phyloP scores from a whole-genome alignment of 2,113 vertebrate genomes.

The Azemiops feae region DNA sequence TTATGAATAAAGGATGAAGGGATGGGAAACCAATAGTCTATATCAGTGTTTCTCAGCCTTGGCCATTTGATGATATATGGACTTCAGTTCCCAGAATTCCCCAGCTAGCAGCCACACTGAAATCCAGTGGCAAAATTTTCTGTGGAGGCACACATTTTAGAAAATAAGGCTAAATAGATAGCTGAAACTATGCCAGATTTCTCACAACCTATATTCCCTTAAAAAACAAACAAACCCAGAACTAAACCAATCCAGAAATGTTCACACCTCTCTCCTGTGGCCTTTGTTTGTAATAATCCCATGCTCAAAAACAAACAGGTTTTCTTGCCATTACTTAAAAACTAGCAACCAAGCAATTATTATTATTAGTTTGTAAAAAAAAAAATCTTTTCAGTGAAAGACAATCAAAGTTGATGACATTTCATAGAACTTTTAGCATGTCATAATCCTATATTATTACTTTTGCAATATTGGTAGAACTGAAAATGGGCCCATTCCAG shows the following conservation, averaged over 20 bases:
- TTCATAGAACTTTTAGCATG: conserved; percentile 5
- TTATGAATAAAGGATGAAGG: not conserved
- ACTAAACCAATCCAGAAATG: not conserved
- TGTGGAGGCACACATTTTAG: not conserved
- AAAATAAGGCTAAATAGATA: not conserved
- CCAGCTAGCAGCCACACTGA: not conserved
- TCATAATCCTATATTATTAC: not conserved
- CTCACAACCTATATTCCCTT: not conserved
- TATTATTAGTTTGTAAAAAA: not conserved
- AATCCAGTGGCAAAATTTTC: not conserved
- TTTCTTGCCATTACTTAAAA: not conserved
- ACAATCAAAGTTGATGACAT: not conserved
- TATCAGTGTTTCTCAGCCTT: not conserved
- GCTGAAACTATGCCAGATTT: not conserved
- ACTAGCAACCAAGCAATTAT: not conserved
- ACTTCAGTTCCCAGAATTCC: not conserved
- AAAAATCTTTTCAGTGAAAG: not conserved
- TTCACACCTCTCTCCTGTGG: not conserved
- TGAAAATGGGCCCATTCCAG: not conserved
- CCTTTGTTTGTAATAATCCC: not conserved
- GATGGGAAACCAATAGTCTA: not conserved
- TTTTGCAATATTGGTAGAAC: not conserved
- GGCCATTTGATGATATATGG: not conserved
- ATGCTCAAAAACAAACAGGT: not conserved
- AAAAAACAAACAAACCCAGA: not conserved